Percentiles rank a stretch among this genome's conserved stretches.
These are phyloP conservation scores for Machaerirhynchus nigripectus DNA, from an alignment of 2,113 vertebrate genomes.

Conservation along the genomic window DNA sequence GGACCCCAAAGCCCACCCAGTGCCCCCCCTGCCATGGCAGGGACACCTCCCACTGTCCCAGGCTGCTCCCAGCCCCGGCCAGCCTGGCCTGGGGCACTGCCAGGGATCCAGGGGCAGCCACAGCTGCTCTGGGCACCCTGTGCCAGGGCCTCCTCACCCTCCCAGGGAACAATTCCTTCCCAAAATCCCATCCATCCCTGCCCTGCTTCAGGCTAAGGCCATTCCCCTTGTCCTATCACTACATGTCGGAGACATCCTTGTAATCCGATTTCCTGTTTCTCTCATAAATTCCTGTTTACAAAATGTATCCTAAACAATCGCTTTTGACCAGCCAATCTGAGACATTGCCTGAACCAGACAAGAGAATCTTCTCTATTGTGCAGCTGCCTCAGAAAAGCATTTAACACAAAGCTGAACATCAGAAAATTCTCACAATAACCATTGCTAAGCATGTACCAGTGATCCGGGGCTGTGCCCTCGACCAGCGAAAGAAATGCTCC, in stretches of 20 bases:
- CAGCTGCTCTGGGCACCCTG: neutral
- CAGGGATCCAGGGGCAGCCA: neutral
- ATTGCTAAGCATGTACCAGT: neutral
- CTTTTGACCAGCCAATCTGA: neutral
- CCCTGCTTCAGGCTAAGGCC: neutral
- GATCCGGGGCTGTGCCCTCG: neutral
- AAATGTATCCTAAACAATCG: neutral
- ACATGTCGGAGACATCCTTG: neutral
- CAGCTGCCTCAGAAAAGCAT: neutral
- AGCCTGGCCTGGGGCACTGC: accelerated
- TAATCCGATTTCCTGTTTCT: neutral
- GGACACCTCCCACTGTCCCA: neutral
- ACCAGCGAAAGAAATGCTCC: neutral
- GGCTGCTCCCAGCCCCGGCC: neutral
- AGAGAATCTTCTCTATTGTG: neutral
- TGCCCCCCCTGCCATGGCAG: neutral
- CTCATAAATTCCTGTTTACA: neutral
- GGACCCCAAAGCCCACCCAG: accelerated
- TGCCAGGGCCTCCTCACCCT: neutral
- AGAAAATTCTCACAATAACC: neutral
- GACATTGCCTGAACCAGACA: neutral
- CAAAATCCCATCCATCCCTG: too few relatives aligned
- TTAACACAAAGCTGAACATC: neutral
- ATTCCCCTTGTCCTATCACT: neutral
- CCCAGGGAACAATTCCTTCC: accelerated